Percentiles rank a stretch among this genome's conserved stretches.
phyloP scores from a whole-genome alignment of 1,140 invertebrate species.

The Araneus ventricosus region DNA sequence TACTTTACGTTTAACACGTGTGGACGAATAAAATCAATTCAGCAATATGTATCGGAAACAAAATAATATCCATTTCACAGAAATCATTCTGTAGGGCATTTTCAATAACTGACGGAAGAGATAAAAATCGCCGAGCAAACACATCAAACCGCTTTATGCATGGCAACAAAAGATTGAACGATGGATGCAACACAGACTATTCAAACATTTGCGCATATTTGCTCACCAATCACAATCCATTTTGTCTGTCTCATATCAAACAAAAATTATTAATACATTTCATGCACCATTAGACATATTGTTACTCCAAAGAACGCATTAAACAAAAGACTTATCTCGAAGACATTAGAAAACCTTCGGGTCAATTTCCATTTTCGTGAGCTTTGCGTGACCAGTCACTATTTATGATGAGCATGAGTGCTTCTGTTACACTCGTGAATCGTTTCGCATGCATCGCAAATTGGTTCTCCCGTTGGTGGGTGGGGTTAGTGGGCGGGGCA shows the following conservation, averaged over 20 bases:
- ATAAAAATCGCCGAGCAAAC: too few species aligned
- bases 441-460: neutral
- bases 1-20: too few species aligned
- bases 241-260: neutral
- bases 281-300: neutral
- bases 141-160: too few species aligned
- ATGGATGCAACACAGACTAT: neutral
- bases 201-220: too few species aligned
- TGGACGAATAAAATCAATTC: too few species aligned
- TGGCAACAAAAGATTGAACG: neutral
- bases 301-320: neutral
- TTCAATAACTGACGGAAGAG: too few species aligned
- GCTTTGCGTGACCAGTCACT: slow-evolving; percentile 9
- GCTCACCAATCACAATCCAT: too few species aligned
- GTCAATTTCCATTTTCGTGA: neutral
- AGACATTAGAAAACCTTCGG: neutral
- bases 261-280: neutral
- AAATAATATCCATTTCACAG: too few species aligned
- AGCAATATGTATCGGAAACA: too few species aligned
- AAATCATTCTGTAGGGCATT: too few species aligned
- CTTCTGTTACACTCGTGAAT: slow-evolving; percentile 19
- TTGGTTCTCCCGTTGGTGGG: slow-evolving; percentile 1
- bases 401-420: slow-evolving; percentile 44
- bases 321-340: slow-evolving; percentile 4
- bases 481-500: neutral